Base-by-base conservation (phyloP, 2,888 invertebrate genomes). In the Atrina japonica region DNA sequence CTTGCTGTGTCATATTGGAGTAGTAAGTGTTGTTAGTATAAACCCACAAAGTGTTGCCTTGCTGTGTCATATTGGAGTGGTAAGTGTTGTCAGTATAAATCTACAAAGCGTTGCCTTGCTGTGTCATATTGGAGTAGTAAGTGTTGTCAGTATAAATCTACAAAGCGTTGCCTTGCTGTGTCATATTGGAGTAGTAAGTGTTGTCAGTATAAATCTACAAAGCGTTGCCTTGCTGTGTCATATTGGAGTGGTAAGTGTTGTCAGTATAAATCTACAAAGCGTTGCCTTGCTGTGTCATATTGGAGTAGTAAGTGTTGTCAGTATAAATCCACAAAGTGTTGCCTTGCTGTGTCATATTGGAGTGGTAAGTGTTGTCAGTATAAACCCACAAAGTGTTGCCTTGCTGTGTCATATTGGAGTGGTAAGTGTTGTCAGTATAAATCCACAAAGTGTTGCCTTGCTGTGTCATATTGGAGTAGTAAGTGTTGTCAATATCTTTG, bases 271-370 rank as follows among this genome's bases (percentile, higher is more conserved):
- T 92, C 96, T 96, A 0, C 94, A 95, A 80, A 97, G 96, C 89
- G 96, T 97, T 21, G 96, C 98, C n/a, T 93, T 99, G 71, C 94
- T 97, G 90, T 98, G 98, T 91, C 97, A 98, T 91, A 94, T 98
- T 76, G 98, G 97, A n/a, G 95, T 98, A 80, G 97, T 93, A 87
- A 90, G 92, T 91, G 6, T 30, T 30, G 27, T 98, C 40, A 93
- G 94, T 66, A 97, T 99, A 83, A 97, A 99, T 92, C 96, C 96
- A 0, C 94, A 95, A 80, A 97, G 96, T 89, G 96, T 97, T 21
- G 96, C 98, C n/a, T 93, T 99, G 71, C 94, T 97, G 90, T 98
- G 98, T 91, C 97, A 98, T 91, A 94, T 98, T 76, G 98, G 97
- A n/a, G 95, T 98, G 80, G 97, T 93, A 87, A 90, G 92, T 91